Conservation (phyloP, 2,888 invertebrate genomes). For the Eulithis testata region DNA sequence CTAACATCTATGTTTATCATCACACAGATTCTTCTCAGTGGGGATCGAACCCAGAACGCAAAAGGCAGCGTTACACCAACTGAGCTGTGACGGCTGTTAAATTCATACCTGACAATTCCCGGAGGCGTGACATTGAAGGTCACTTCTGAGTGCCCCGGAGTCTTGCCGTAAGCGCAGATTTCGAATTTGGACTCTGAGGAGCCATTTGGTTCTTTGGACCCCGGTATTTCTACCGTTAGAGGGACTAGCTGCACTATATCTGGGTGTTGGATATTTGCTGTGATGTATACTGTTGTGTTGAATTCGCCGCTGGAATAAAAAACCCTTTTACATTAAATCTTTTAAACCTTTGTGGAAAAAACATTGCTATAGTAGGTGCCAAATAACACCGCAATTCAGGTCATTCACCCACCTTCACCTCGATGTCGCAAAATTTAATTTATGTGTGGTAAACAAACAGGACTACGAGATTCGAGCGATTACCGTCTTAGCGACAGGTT, state of each 20-base stretch:
- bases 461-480: too few relatives aligned
- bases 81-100: too few relatives aligned
- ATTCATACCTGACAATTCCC: conserved; percentile 76
- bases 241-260: conserved; percentile 86
- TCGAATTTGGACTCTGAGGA: conserved; percentile 70
- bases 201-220: conserved; percentile 58
- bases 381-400: too few relatives aligned
- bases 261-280: conserved; percentile 86
- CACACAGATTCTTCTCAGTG: too few relatives aligned
- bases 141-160: conserved; percentile 88
- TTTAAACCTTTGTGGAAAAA: too few relatives aligned
- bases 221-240: conserved; percentile 68
- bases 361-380: too few relatives aligned
- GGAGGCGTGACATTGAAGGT: conserved; percentile 84
- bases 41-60: too few relatives aligned
- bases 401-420: too few relatives aligned
- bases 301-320: conserved; percentile 72
- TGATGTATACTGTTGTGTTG: conserved; percentile 73
- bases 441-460: too few relatives aligned
- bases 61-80: too few relatives aligned
- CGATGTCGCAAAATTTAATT: too few relatives aligned
- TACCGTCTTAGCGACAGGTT: too few relatives aligned
- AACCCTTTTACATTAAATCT: not conserved
- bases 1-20: conserved; percentile 43
- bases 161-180: conserved; percentile 85